Conservation (phyloP, 2,797 vertebrate species). For the Geotrypetes seraphini region DNA sequence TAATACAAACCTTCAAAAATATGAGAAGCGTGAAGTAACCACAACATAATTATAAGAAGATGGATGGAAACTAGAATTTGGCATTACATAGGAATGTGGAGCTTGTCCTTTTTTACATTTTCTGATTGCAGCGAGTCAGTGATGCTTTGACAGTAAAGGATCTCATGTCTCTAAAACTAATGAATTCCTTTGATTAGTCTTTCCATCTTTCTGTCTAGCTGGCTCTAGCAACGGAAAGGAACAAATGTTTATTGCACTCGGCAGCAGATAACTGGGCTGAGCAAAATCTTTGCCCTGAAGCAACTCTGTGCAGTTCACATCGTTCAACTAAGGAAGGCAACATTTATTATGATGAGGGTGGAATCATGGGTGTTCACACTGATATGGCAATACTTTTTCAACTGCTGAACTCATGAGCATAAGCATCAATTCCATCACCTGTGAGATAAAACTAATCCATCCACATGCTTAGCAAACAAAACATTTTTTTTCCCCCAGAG, state of each 20-base stretch:
- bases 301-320: constrained; percentile 4
- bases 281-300: constrained; percentile 1
- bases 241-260: background rate
- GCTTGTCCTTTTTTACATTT: background rate
- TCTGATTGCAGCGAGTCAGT: background rate
- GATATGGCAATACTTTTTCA: too few species aligned
- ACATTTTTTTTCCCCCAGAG: too few species aligned
- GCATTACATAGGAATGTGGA: background rate
- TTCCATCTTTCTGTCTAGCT: constrained; percentile 2
- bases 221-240: background rate
- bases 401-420: constrained; percentile 10
- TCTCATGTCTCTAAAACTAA: background rate
- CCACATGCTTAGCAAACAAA: constrained; percentile 5
- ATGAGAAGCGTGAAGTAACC: too few species aligned
- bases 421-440: constrained; percentile 2
- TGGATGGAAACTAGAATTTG: too few species aligned
- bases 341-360: constrained; percentile 5
- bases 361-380: too few species aligned
- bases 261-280: constrained; percentile 1
- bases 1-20: too few species aligned
- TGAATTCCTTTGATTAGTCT: constrained; percentile 3
- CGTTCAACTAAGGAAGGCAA: constrained; percentile 3
- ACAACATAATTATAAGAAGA: too few species aligned
- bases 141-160: background rate
- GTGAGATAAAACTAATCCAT: constrained; percentile 8